Base-by-base conservation (phyloP, 2,888 invertebrate species). In the Isoperla grammatica region DNA sequence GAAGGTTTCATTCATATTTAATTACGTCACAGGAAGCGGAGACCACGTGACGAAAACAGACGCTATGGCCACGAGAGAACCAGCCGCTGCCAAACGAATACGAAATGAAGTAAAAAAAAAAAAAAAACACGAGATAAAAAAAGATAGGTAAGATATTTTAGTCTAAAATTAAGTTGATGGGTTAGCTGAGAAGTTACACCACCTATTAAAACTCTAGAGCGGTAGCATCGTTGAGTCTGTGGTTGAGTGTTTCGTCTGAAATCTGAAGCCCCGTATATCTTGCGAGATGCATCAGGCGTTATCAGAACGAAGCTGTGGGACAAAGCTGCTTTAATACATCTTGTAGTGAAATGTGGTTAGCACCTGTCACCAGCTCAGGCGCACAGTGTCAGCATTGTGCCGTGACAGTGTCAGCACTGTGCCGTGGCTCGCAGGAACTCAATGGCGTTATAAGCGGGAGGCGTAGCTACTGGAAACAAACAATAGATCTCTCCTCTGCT, bases 1-100 rank as follows among this genome's bases (percentile, higher is more conserved):
- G 45, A 17, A 15, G 17, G 45, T 19, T 45, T 45, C 45, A 45
- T 45, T 45, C 45, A 45, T 45, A 45, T 45, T 45, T 45, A 9
- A 45, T 19, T 13, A 11, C 45, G 19, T 19, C 45, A 45, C 15
- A 13, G 45, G 45, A 45, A 45, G 45, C 17, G 9, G 13, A 11
- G 11, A 45, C 45, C 45, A 17, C 45, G 45, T 45, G 45, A 45
- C 45, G 5, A 11, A 11, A 45, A 17, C 15, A 13, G 45, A 17
- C 45, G 19, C 15, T 6, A 6, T 4, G 15, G 5, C 15, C 6
- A 40, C 42, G 37, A 40, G 42, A 40, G 11, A 40, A 13, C 15
- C 42, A 40, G 15, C 45, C 15, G 45, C 45, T 17, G 45, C 45
- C 45, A 45, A 45, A 45, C 2, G 11, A 45, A 19, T 8, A 29